phyloP scores from a whole-genome alignment of 1,140 invertebrate genomes.

The Vanessa atalanta region DNA sequence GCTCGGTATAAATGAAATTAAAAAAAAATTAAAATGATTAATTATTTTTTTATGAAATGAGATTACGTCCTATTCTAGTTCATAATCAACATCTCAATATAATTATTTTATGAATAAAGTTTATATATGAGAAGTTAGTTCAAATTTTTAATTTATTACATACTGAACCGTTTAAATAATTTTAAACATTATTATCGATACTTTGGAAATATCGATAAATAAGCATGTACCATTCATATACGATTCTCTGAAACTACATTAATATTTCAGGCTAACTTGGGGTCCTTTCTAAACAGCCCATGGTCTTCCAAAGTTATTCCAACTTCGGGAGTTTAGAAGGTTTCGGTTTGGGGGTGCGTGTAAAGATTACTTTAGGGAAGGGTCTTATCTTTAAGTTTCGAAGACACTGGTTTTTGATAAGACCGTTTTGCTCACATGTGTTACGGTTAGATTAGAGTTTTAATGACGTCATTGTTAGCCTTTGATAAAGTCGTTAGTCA shows the following conservation, averaged over 20 bases:
- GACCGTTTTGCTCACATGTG: conserved; percentile 20
- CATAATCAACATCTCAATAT: neutral
- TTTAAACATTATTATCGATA: neutral
- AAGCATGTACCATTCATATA: conserved; percentile 59
- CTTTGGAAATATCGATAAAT: conserved; percentile 17
- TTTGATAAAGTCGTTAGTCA: neutral
- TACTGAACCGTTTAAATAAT: neutral
- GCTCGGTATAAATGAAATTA: too few relatives aligned
- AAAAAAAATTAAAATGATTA: too few relatives aligned
- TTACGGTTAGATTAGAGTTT: neutral
- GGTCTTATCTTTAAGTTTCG: conserved; percentile 69
- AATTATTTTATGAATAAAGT: neutral
- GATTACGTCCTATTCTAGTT: too few relatives aligned
- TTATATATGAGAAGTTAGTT: too few relatives aligned
- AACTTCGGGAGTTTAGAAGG: conserved; percentile 68
- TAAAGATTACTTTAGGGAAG: conserved; percentile 71
- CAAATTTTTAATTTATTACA: too few relatives aligned
- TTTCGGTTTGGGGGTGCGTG: conserved; percentile 56
- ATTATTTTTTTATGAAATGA: too few relatives aligned
- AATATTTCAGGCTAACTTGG: conserved; percentile 71
- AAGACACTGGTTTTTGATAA: conserved; percentile 65
- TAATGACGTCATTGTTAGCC: neutral
- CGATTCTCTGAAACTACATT: conserved; percentile 77
- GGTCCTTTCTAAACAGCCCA: conserved; percentile 80
- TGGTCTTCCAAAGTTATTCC: conserved; percentile 80